These are phyloP conservation scores for Polymixis lichenea DNA, from an alignment of 2,888 invertebrate species.

Conservation along the genomic window DNA sequence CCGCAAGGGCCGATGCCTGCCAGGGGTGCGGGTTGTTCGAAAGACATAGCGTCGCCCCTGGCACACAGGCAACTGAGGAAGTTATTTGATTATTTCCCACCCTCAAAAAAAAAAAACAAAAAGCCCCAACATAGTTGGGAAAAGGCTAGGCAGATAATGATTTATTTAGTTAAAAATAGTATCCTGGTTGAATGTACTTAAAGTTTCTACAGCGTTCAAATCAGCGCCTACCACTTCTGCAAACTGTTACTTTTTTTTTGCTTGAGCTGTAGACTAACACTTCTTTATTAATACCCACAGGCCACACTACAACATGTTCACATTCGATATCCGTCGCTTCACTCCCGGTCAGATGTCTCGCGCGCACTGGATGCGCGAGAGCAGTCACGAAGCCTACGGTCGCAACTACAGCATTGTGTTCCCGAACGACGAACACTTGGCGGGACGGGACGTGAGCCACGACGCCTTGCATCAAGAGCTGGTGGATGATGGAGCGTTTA, in stretches of 20 bases:
- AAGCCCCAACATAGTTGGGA: too few relatives aligned
- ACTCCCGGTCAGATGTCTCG: conserved; percentile 93
- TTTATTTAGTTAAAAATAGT: neutral
- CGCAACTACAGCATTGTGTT: conserved; percentile 95
- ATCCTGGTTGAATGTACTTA: neutral
- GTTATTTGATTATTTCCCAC: too few relatives aligned
- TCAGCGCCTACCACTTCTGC: neutral
- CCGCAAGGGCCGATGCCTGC: too few relatives aligned
- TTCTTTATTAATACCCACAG: conserved; percentile 75
- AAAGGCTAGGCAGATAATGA: too few relatives aligned
- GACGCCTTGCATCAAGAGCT: conserved; percentile 91
- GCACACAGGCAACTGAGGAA: too few relatives aligned
- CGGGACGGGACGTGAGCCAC: conserved; percentile 92
- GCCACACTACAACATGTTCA: conserved; percentile 96
- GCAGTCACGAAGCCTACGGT: conserved; percentile 97
- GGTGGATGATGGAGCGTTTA: conserved; percentile 94
- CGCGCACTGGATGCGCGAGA: conserved; percentile 94
- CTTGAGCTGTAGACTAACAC: neutral
- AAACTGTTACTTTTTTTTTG: neutral
- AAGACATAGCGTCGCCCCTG: too few relatives aligned
- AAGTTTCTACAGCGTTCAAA: neutral
- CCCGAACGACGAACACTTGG: conserved; percentile 95
- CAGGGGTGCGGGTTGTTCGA: too few relatives aligned
- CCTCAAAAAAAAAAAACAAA: too few relatives aligned
- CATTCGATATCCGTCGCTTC: conserved; percentile 96